phyloP scores from a whole-genome alignment of 2,113 vertebrate genomes.

The Passer montanus region DNA sequence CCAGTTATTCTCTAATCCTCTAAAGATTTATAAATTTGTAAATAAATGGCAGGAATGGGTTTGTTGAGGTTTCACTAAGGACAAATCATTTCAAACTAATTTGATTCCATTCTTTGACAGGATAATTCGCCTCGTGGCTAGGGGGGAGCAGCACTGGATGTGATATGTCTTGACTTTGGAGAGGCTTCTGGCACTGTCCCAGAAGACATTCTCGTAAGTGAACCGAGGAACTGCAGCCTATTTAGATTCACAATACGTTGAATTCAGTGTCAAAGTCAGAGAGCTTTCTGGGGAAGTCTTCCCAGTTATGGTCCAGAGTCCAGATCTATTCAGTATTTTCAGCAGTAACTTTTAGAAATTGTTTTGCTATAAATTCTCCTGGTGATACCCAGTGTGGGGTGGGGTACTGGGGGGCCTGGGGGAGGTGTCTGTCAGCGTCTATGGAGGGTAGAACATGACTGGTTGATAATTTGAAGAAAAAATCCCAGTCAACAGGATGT shows the following conservation, averaged over 20 bases:
- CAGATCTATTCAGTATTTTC: background rate
- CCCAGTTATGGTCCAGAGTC: background rate
- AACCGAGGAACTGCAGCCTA: background rate
- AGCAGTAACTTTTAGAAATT: background rate
- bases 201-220: background rate
- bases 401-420: background rate
- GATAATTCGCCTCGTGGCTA: background rate
- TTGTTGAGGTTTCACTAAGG: conserved; percentile 22
- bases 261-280: background rate
- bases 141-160: background rate
- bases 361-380: background rate
- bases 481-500: background rate
- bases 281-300: background rate
- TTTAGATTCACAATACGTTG: background rate
- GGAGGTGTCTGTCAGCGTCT: background rate
- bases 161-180: conserved; percentile 41
- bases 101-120: conserved; percentile 31
- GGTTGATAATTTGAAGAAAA: background rate
- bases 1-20: background rate
- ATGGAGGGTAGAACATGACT: background rate
- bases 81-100: background rate
- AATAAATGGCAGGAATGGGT: background rate
- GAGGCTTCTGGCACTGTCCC: conserved; percentile 36
- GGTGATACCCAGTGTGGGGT: rapidly evolving
- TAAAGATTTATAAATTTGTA: background rate